These are phyloP conservation scores for Lerista edwardsae DNA, from an alignment of 2,797 vertebrate species.

Conservation along the genomic window DNA sequence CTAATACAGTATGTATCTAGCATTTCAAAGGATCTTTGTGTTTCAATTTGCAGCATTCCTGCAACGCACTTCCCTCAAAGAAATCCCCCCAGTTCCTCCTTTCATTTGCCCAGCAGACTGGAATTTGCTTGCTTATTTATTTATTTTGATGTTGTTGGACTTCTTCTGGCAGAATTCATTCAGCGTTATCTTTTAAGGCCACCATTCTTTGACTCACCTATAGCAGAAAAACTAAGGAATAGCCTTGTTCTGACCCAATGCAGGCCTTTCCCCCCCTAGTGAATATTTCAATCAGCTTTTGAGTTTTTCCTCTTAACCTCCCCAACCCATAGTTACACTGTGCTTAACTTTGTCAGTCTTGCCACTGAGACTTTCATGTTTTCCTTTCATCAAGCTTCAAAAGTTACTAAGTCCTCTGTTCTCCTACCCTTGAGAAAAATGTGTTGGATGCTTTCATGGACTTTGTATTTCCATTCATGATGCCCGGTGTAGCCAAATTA, in stretches of 20 bases:
- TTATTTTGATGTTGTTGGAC: conserved; percentile 37
- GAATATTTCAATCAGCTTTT: conserved; percentile 35
- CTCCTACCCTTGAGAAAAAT: conserved; percentile 32
- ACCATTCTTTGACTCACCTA: conserved; percentile 47
- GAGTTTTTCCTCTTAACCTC: background rate
- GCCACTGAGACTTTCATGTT: conserved; percentile 26
- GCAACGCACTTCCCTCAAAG: conserved; percentile 26
- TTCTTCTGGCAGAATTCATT: background rate
- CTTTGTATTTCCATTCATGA: conserved; percentile 17
- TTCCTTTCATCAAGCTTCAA: conserved; percentile 18
- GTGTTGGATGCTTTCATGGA: conserved; percentile 15
- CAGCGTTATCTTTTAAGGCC: conserved; percentile 6
- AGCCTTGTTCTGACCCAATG: conserved; percentile 35
- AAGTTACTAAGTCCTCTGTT: background rate
- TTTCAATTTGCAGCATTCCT: conserved; percentile 55
- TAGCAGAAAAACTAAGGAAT: conserved; percentile 40
- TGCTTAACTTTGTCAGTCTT: conserved; percentile 30
- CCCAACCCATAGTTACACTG: conserved; percentile 6
- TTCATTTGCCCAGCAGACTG: conserved; percentile 41
- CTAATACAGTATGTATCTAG: conserved; percentile 23
- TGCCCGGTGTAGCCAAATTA: background rate
- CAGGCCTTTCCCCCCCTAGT: conserved; percentile 43
- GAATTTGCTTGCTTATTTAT: background rate
- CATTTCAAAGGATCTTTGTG: conserved; percentile 44
- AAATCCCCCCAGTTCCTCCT: conserved; percentile 29